Percentiles rank a stretch among this genome's conserved stretches.
Evolutionary conservation across 2,113 vertebrate species (phyloP).

Genomic region (Alces alces): DNA sequence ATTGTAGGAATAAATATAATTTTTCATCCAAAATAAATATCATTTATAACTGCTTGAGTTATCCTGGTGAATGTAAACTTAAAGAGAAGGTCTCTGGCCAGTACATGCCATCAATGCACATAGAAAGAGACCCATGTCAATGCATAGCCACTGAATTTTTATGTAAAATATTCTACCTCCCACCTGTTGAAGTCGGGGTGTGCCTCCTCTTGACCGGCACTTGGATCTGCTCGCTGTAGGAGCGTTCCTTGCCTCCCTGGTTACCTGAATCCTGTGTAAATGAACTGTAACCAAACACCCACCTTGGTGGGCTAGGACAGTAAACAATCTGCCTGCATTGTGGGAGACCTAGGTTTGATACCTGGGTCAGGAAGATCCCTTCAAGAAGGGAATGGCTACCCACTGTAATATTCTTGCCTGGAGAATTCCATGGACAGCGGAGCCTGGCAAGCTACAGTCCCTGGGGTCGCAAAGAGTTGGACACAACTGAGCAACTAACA

Average conservation of each 20-base stretch:
- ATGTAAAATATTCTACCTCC: not conserved
- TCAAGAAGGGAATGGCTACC: not conserved
- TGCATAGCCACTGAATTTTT: not conserved
- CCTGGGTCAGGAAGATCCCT: not conserved
- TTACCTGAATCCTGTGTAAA: not conserved
- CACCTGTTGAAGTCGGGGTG: not conserved
- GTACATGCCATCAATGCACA: not conserved
- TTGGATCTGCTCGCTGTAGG: not conserved
- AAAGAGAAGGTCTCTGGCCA: not conserved
- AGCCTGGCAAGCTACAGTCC: not conserved
- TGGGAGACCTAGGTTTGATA: not conserved
- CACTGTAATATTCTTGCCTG: not conserved
- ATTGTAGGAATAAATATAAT: not conserved
- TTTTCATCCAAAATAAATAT: not conserved
- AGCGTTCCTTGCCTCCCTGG: not conserved
- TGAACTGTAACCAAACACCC: not conserved
- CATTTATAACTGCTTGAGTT: not conserved
- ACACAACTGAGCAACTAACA: not conserved
- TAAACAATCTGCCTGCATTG: not conserved
- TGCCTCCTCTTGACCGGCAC: not conserved
- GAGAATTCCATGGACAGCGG: not conserved
- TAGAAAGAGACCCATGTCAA: not conserved
- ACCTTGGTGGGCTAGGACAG: not conserved
- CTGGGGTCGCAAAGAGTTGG: fast-evolving
- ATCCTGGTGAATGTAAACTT: not conserved